Evolutionary conservation across 2,113 vertebrate species (phyloP).

Genomic region (Bos indicus): DNA sequence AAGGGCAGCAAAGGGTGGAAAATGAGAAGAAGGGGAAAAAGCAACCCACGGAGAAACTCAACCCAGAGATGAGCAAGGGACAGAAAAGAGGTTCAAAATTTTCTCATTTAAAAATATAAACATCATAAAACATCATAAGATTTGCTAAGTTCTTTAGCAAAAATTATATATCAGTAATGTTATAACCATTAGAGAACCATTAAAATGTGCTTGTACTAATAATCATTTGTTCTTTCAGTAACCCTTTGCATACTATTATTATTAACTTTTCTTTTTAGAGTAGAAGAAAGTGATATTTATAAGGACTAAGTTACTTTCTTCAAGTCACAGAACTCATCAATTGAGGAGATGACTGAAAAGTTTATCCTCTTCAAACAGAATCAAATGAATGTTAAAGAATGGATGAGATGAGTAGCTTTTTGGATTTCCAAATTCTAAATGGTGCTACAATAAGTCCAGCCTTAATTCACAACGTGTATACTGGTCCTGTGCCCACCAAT

Average conservation of each 20-base stretch:
- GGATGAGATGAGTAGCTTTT: not conserved
- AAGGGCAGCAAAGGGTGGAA: not conserved
- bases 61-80: not conserved
- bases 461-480: not conserved
- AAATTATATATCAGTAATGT: not conserved
- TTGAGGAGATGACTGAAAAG: not conserved
- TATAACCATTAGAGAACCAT: not conserved
- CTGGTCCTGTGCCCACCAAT: not conserved
- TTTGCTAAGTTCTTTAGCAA: not conserved
- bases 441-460: not conserved
- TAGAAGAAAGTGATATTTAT: not conserved
- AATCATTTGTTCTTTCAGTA: not conserved
- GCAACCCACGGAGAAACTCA: not conserved
- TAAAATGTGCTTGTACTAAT: not conserved
- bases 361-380: not conserved
- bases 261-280: not conserved
- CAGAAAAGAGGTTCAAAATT: not conserved
- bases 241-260: not conserved
- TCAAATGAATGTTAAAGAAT: not conserved
- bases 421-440: not conserved
- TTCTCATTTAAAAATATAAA: not conserved
- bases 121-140: not conserved
- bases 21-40: not conserved
- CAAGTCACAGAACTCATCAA: not conserved
- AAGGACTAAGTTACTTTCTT: not conserved